Percentiles rank a stretch among this genome's conserved stretches.
Conservation (phyloP, 2,888 invertebrate genomes). For the Hoplodrina ambigua region DNA sequence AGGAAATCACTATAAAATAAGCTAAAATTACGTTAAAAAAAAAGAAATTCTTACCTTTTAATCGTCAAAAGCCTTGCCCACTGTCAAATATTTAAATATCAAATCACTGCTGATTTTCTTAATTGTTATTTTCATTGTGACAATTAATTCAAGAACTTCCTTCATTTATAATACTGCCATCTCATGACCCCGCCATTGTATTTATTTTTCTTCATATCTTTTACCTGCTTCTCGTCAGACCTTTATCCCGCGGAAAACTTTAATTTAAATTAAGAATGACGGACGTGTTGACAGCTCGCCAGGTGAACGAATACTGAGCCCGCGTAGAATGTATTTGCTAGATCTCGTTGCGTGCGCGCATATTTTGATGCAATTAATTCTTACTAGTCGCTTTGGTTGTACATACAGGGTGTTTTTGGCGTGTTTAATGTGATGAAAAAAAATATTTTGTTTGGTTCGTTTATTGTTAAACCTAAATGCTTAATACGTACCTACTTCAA, state of each 20-base stretch:
- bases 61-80: background rate
- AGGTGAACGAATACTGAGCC: slow-evolving; percentile 47
- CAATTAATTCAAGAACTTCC: background rate
- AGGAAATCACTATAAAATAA: background rate
- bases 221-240: background rate
- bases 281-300: slow-evolving; percentile 28
- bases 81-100: background rate
- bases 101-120: background rate
- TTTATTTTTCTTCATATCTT: background rate
- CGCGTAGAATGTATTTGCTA: slow-evolving; percentile 48
- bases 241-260: slow-evolving; percentile 1
- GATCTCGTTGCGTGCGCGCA: slow-evolving; percentile 61
- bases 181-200: slow-evolving; percentile 1
- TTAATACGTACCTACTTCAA: too few relatives aligned
- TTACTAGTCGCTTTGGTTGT: slow-evolving; percentile 27
- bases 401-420: slow-evolving; percentile 61
- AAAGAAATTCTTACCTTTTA: slow-evolving; percentile 19
- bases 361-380: slow-evolving; percentile 63
- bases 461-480: too few relatives aligned
- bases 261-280: background rate
- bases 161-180: background rate
- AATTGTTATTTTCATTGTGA: background rate
- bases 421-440: background rate
- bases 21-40: background rate
- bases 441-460: too few relatives aligned